Conservation (phyloP, 2,888 invertebrate genomes). For the Thalpophila matura region DNA sequence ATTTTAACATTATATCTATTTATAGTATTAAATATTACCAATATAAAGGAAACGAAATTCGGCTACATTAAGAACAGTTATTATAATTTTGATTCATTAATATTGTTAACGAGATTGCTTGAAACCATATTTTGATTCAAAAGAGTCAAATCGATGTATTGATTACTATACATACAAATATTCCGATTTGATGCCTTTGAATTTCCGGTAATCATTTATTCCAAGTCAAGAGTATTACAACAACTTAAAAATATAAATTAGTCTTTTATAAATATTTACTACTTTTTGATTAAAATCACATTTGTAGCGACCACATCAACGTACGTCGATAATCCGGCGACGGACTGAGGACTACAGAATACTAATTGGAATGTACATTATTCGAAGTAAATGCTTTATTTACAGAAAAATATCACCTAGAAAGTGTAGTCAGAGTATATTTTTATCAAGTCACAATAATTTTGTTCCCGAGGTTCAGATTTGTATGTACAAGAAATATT, state of each 20-base stretch:
- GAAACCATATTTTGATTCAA: not conserved
- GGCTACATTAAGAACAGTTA: conserved; percentile 50
- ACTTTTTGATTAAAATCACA: conserved; percentile 17
- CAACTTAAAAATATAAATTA: not conserved
- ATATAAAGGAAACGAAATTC: conserved; percentile 18
- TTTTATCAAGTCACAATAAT: conserved; percentile 74
- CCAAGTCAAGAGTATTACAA: conserved; percentile 8
- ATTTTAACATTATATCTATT: conserved; percentile 38
- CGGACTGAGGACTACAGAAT: conserved; percentile 76
- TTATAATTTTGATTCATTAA: conserved; percentile 23
- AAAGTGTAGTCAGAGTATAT: conserved; percentile 68
- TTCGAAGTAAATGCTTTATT: conserved; percentile 81
- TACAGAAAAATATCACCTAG: conserved; percentile 72
- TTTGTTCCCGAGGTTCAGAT: conserved; percentile 79
- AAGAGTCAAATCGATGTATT: not conserved
- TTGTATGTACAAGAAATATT: conserved; percentile 55
- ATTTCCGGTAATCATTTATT: conserved; percentile 10
- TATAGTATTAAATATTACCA: conserved; percentile 21
- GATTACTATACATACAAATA: not conserved
- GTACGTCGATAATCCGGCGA: conserved; percentile 58
- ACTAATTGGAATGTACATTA: conserved; percentile 83
- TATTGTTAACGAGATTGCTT: conserved; percentile 5
- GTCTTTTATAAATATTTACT: conserved; percentile 9
- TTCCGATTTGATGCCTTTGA: not conserved
- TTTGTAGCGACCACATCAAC: conserved; percentile 54